A percentile compares a stretch with the other conserved stretches of the same genome.
Evolutionary conservation across 1,140 invertebrate genomes (phyloP).

Genomic region (Epicauta chinensis): DNA sequence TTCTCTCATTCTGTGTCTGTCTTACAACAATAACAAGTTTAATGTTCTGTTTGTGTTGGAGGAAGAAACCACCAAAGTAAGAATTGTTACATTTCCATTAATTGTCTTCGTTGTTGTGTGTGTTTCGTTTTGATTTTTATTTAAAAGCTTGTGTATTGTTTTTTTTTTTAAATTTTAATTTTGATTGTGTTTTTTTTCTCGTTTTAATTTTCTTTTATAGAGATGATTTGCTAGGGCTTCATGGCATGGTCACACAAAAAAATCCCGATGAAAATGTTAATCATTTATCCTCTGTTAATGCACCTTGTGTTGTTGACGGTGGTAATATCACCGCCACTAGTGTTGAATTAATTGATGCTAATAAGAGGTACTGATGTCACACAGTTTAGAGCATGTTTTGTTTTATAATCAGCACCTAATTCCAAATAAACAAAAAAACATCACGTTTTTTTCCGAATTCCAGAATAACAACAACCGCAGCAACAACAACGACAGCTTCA

Average conservation of each 20-base stretch:
- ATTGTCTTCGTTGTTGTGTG: conserved; percentile 1
- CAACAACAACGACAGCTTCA: not conserved
- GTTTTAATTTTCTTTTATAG: conserved; percentile 39
- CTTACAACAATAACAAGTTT: conserved; percentile 30
- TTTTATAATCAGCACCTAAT: no score
- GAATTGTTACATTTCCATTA: conserved; percentile 2
- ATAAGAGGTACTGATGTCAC: conserved; percentile 31
- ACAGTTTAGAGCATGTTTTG: not conserved
- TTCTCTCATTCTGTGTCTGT: conserved; percentile 8
- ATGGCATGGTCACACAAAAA: conserved; percentile 50
- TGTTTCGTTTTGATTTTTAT: not conserved
- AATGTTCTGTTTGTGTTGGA: conserved; percentile 35
- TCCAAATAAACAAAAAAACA: no score
- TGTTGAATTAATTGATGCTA: conserved; percentile 36
- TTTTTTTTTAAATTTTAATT: conserved; percentile 8
- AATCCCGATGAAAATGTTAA: conserved; percentile 49
- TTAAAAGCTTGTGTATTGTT: not conserved
- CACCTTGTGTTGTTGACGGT: conserved; percentile 27
- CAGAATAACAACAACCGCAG: no score
- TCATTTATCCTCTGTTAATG: conserved; percentile 39
- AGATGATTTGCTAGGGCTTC: conserved; percentile 48
- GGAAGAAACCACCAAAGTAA: conserved; percentile 36
- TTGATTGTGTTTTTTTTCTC: conserved; percentile 17
- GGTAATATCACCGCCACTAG: conserved; percentile 25
- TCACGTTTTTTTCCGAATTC: not conserved